Conservation (phyloP, 2,888 invertebrate genomes). For the Plebejus melissa region DNA sequence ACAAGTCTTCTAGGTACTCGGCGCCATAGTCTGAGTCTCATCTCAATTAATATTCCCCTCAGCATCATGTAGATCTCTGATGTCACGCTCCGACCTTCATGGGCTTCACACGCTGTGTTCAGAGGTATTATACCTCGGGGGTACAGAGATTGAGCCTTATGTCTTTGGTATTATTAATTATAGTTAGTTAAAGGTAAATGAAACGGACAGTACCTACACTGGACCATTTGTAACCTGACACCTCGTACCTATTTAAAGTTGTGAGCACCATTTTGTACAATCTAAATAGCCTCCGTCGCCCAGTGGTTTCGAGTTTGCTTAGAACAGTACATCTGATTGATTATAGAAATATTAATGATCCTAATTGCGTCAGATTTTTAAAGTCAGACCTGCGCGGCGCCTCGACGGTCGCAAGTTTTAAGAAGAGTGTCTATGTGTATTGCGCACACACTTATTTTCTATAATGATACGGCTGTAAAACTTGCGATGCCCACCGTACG, state of each 20-base stretch:
- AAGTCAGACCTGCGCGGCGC: no score
- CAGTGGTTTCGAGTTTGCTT: background rate
- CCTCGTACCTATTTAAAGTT: background rate
- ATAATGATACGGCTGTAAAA: background rate
- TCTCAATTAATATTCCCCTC: constrained; percentile 2
- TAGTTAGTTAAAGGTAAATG: background rate
- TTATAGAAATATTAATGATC: no score
- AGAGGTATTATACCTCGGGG: background rate
- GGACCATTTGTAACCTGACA: background rate
- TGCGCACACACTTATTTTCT: background rate
- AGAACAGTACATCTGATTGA: no score
- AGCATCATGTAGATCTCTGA: constrained; percentile 4
- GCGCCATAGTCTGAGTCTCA: background rate
- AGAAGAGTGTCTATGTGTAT: background rate
- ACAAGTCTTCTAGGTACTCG: background rate
- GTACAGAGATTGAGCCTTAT: background rate
- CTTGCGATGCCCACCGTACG: background rate
- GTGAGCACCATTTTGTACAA: background rate
- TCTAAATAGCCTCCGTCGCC: background rate
- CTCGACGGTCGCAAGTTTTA: no score
- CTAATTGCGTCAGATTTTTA: no score
- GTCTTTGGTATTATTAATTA: background rate
- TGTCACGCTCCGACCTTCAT: constrained; percentile 7
- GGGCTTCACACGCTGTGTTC: background rate
- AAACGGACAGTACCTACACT: background rate